Evolutionary conservation across 2,797 vertebrate species (phyloP), one percentile per base, ranked within the genome.

Genomic region (Pseudomugil gertrudae): DNA sequence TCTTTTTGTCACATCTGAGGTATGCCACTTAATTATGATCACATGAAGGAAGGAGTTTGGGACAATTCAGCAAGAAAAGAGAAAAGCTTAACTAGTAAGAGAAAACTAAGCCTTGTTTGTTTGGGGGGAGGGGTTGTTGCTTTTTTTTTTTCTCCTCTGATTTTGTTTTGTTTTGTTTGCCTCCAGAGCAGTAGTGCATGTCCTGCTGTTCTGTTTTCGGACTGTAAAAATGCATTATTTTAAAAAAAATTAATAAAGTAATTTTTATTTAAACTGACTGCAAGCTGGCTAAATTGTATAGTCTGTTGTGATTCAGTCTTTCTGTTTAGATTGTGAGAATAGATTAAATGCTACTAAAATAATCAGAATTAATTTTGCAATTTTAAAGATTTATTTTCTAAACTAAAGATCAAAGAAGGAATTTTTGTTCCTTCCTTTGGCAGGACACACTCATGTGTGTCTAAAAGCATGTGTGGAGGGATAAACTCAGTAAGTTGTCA

Each of bases 221-320:
- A 92, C 92, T 94, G 93, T 94, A 94, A 92, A 94, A 93, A 87
- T 92, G 93, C 93, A 94, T 95, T 94, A 93, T 93, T 94, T 94
- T 89, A 91, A 93, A 93, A 93, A 91, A 92, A 83, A 80, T 45
- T 43, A 67, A 77, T 91, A 93, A 94, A 94, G 86, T 90, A 88
- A 91, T 94, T 93, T 94, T 94, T 94, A 93, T 94, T 94, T 93
- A 93, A 94, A 75, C 36, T 48, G 1, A 2, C 8, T 13, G n/a
- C 54, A 1, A 9, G 56, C 17, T 59, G 61, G 30, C 5, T 29
- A 56, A 38, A 4, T 14, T 36, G 8, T 29, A 29, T 29, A 29
- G 4, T n/a, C n/a, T 7, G 9, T 45, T 43, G 14, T 19, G 38
- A 15, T 8, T 43, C 7, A n/a, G 40, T n/a, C n/a, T n/a, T 9